Evolutionary conservation across 2,797 vertebrate species (phyloP).

Genomic region (Kryptolebias ocellatus): DNA sequence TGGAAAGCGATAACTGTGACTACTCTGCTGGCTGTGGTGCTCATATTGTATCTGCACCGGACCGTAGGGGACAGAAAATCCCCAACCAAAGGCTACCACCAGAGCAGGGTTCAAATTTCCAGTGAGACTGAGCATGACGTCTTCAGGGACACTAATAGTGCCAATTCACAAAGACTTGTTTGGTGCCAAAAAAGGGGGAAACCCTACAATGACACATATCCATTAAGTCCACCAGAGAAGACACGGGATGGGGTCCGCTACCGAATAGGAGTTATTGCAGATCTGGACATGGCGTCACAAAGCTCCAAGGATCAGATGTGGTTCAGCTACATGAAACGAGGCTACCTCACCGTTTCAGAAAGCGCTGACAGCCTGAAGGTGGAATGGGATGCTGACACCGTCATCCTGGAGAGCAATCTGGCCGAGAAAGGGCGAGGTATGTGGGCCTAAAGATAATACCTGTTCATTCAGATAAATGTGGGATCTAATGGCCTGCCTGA

Average conservation of each 20-base stretch:
- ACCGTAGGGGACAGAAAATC: slow-evolving; percentile 39
- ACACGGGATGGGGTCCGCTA: slow-evolving; percentile 86
- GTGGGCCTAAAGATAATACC: accelerated
- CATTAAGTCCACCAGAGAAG: slow-evolving; percentile 85
- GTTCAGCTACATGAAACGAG: slow-evolving; percentile 94
- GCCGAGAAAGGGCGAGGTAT: slow-evolving; percentile 91
- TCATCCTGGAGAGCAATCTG: slow-evolving; percentile 89
- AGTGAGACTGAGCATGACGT: neutral
- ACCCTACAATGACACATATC: slow-evolving; percentile 93
- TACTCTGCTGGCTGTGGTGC: slow-evolving; percentile 73
- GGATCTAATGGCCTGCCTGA: neutral
- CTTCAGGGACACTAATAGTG: slow-evolving; percentile 17
- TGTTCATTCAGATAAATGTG: neutral
- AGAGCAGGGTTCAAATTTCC: slow-evolving; percentile 33
- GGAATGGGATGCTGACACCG: slow-evolving; percentile 87
- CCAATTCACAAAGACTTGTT: slow-evolving; percentile 28
- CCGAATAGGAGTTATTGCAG: slow-evolving; percentile 90
- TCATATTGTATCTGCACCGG: slow-evolving; percentile 86
- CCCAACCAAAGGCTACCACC: slow-evolving; percentile 25
- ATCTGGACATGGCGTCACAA: slow-evolving; percentile 90
- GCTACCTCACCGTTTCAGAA: slow-evolving; percentile 87
- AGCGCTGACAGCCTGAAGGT: slow-evolving; percentile 84
- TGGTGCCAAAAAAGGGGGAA: slow-evolving; percentile 57
- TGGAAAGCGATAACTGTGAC: slow-evolving; percentile 89
- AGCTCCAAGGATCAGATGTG: slow-evolving; percentile 87